Percentiles rank a stretch among this genome's conserved stretches.
Evolutionary conservation across 2,888 invertebrate species (phyloP).

Genomic region (Machimus rusticus): DNA sequence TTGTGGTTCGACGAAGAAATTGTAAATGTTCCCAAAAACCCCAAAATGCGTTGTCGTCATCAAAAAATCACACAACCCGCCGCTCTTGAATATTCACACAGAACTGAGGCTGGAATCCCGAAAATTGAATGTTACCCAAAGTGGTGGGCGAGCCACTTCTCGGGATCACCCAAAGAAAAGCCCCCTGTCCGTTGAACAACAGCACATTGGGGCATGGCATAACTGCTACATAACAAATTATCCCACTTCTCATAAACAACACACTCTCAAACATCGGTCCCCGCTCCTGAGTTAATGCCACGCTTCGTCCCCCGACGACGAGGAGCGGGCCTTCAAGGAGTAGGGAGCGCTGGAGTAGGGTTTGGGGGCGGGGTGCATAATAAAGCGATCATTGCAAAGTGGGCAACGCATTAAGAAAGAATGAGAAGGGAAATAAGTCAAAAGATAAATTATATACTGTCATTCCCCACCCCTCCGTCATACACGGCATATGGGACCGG

Average conservation of each 20-base stretch:
- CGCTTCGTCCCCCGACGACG: background rate
- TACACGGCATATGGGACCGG: background rate
- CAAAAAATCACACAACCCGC: conserved; percentile 36
- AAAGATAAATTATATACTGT: conserved; percentile 35
- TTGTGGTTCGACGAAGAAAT: background rate
- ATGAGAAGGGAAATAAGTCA: conserved; percentile 39
- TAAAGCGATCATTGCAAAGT: conserved; percentile 40
- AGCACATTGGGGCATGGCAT: conserved; percentile 34
- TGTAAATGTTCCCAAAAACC: background rate
- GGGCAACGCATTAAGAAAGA: conserved; percentile 34
- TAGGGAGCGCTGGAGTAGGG: background rate
- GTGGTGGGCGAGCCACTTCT: conserved; percentile 42
- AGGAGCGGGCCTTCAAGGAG: background rate
- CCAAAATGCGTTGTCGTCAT: background rate
- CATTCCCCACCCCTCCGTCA: background rate
- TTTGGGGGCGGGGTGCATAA: conserved; percentile 37
- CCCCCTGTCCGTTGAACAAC: background rate
- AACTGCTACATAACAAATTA: conserved; percentile 39
- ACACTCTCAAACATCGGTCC: background rate
- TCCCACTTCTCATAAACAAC: conserved; percentile 42
- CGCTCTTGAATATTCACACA: conserved; percentile 49
- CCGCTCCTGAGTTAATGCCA: background rate
- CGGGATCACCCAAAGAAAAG: background rate
- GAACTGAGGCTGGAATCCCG: conserved; percentile 45
- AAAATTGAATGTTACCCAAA: conserved; percentile 37